Base-by-base conservation (phyloP, 53 echinoderm and acorn worm species). In the Glandiceps talaboti region DNA sequence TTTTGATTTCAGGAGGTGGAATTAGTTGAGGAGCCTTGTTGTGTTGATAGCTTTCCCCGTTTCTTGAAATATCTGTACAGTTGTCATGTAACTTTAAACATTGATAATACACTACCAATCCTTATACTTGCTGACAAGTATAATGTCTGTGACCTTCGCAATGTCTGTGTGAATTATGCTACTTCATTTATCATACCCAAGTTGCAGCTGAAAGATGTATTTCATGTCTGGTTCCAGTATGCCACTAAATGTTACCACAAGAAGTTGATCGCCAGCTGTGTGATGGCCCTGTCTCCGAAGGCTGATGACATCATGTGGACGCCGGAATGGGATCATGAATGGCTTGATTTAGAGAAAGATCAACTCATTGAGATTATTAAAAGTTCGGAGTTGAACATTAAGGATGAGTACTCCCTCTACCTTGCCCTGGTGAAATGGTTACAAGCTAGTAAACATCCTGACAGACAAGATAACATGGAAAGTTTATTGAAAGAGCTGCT, bases 171-270 rank as follows among this genome's bases (percentile, higher is more conserved):
- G 33, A 76, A 88, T 75, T 92, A 92, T 79, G 96, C 96, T 76
- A 95, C 89, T 33, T 79, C 82, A 64, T 86, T 82, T 85, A 95
- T 95, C 85, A 95, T 95, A 80, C 96, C 96, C 27, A 95, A 95
- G 77, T 74, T 95, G 29, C 96, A 92, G 45, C 86, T 95, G 28
- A 95, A 95, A 77, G 96, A 95, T 81, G 96, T 95, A 74, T 95
- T 95, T 79, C 96, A 94, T 76, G 88, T 95, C 29, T 95, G 96
- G 92, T 95, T 92, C 82, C 96, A 95, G 84, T 95, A 95, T 32
- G 96, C 96, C 73, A 95, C 96, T 64, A 95, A 95, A 83, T 95
- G 96, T 87, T 92, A 95, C 81, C 96, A 95, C 87, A 88, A 92
- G 74, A 76, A 84, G 33, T 81, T 95, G 32, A 87, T 89, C 74